Evolutionary conservation across 2,888 invertebrate genomes (phyloP), one percentile per base, ranked within the genome.

Genomic region (Adineta ricciae): DNA sequence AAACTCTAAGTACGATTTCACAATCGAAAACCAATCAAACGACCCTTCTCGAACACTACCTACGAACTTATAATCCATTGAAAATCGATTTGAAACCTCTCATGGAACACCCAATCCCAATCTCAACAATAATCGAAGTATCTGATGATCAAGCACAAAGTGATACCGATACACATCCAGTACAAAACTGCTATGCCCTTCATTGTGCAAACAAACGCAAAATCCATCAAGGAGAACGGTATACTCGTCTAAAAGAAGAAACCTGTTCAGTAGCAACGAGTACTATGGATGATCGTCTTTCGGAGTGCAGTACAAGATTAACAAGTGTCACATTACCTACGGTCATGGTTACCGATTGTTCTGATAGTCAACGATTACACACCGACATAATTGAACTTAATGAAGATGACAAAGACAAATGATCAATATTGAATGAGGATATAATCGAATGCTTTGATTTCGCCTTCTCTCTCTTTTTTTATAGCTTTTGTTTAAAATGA

Each of bases 331-430:
- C 38, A 41, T 78, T 78, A 16, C 78, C 78, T 38, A 41, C 24
- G n/a, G n/a, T 78, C 2, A 78, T 78, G 78, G n/a, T 78, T 19
- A 78, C 78, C 21, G 78, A 78, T 78, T 78, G 78, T 78, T 78
- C 41, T 11, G 9, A 41, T 41, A 41, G 41, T n/a, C 38, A 78
- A 41, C 38, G 41, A 41, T 11, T 41, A 41, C 78, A 78, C 41
- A 78, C 78, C 24, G 78, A 78, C n/a, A 78, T 78, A 4, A 78
- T 78, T n/a, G 78, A 78, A 78, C 38, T 41, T 38, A 8, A 78
- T 24, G 78, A 78, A 41, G 38, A 41, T 41, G 78, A 41, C 3
- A n/a, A 78, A 21, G 78, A 78, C n/a, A 41, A 41, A 41, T 41
- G n/a, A 41, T 41, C 19, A 78, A 41, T 41, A n/a, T 41, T 78